These are phyloP conservation scores for Aotus griseimembra DNA, from an alignment of 2,797 vertebrate genomes.

Conservation along the genomic window DNA sequence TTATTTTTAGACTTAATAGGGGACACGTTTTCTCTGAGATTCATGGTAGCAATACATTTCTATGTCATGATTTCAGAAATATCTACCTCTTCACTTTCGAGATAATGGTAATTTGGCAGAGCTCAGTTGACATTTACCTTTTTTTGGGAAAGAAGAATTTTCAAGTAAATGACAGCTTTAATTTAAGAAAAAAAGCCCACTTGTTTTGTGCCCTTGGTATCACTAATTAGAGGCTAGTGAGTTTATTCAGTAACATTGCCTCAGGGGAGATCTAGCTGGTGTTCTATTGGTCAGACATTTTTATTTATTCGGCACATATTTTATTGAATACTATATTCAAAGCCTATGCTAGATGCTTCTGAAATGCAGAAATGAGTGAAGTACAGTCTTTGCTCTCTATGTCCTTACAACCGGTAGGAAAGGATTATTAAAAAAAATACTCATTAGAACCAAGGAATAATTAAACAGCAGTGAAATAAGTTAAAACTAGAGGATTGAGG, in stretches of 20 bases:
- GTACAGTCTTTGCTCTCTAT: background rate
- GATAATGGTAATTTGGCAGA: slow-evolving; percentile 40
- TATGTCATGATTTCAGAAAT: background rate
- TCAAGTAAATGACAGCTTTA: background rate
- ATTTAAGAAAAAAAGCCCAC: background rate
- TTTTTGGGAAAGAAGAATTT: slow-evolving; percentile 20
- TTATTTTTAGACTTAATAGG: background rate
- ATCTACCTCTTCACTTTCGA: slow-evolving; percentile 17
- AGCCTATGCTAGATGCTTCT: background rate
- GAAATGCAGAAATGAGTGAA: slow-evolving; percentile 21
- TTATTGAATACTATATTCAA: background rate
- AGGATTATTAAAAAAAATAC: background rate
- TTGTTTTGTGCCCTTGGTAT: slow-evolving; percentile 7
- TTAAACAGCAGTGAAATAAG: background rate
- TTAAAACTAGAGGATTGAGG: background rate
- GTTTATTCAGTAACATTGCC: background rate
- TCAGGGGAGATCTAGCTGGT: background rate
- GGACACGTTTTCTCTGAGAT: background rate
- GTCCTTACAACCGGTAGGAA: background rate
- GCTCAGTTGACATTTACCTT: slow-evolving; percentile 43
- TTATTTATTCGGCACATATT: background rate
- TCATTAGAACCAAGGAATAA: background rate
- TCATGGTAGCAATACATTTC: background rate
- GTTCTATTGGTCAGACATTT: background rate
- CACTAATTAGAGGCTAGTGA: background rate